These are phyloP conservation scores for Drosophila nigrodunni DNA, from an alignment of 1,140 invertebrate species.

Conservation along the genomic window DNA sequence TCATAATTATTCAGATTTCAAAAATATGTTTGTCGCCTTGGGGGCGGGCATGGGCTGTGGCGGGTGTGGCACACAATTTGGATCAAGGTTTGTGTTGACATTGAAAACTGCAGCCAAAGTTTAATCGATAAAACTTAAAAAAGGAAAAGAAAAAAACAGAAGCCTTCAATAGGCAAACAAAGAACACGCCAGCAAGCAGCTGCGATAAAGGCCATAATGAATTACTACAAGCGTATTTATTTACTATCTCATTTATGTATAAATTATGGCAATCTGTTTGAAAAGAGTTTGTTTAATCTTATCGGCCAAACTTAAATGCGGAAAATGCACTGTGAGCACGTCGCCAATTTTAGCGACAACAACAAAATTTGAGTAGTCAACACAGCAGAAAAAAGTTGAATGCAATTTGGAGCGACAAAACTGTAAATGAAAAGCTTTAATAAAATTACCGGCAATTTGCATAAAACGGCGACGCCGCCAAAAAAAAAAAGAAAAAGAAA, in stretches of 20 bases:
- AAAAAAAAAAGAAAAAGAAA: slow-evolving; percentile 48
- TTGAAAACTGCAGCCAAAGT: slow-evolving; percentile 79
- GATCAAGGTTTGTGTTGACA: slow-evolving; percentile 75
- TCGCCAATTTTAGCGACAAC: slow-evolving; percentile 60
- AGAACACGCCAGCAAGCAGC: slow-evolving; percentile 19
- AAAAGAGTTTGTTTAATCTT: slow-evolving; percentile 12
- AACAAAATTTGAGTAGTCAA: slow-evolving; percentile 71
- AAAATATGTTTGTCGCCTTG: slow-evolving; percentile 61
- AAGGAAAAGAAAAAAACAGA: slow-evolving; percentile 10
- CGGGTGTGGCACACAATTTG: slow-evolving; percentile 38
- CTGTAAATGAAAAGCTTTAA: slow-evolving; percentile 76
- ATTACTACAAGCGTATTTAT: slow-evolving; percentile 16
- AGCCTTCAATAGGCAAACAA: slow-evolving; percentile 62
- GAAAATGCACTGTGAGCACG: slow-evolving; percentile 69
- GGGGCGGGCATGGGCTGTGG: background rate
- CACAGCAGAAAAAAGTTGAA: slow-evolving; percentile 56
- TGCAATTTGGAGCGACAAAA: slow-evolving; percentile 74
- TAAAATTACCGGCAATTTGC: slow-evolving; percentile 75
- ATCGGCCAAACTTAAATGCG: slow-evolving; percentile 41
- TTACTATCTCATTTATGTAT: slow-evolving; percentile 21
- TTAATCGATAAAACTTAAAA: slow-evolving; percentile 66
- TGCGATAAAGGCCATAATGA: slow-evolving; percentile 16
- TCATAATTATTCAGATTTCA: slow-evolving; percentile 35
- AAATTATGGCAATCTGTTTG: background rate
- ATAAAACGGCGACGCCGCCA: slow-evolving; percentile 55